phyloP scores from a whole-genome alignment of 2,888 invertebrate genomes.

The Tiliacea citrago region DNA sequence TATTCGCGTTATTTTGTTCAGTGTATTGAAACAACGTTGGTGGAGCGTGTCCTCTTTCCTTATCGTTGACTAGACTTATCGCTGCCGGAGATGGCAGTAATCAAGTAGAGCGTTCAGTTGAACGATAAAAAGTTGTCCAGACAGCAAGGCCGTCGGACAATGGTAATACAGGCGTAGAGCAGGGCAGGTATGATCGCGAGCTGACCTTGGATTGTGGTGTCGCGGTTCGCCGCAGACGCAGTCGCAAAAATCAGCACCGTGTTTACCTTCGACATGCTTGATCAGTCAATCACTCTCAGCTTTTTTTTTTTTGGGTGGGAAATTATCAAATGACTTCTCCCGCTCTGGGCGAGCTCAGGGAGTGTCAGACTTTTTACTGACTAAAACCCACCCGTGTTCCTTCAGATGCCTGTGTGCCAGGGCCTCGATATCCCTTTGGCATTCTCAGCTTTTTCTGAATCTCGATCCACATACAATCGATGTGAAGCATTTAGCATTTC shows the following conservation, averaged over 20 bases:
- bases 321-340: too few relatives aligned
- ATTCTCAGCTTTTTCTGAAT: constrained; percentile 51
- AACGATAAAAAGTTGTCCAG: constrained; percentile 77
- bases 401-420: too few relatives aligned
- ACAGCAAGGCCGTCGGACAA: constrained; percentile 79
- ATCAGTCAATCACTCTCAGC: constrained; percentile 65
- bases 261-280: constrained; percentile 79
- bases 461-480: constrained; percentile 44
- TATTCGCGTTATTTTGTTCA: constrained; percentile 33
- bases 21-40: constrained; percentile 50
- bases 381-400: too few relatives aligned
- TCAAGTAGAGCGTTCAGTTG: constrained; percentile 70
- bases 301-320: too few relatives aligned
- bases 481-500: constrained; percentile 21
- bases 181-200: constrained; percentile 73
- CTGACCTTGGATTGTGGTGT: constrained; percentile 83
- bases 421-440: too few relatives aligned
- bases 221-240: constrained; percentile 79
- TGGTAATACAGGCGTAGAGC: constrained; percentile 78
- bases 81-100: constrained; percentile 66
- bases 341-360: too few relatives aligned
- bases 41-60: constrained; percentile 68
- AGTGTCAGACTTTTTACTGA: too few relatives aligned
- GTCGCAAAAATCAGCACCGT: constrained; percentile 80
- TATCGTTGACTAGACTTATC: constrained; percentile 70